These are phyloP conservation scores for Julus scandinavius DNA, from an alignment of 2,888 invertebrate species.

Conservation along the genomic window DNA sequence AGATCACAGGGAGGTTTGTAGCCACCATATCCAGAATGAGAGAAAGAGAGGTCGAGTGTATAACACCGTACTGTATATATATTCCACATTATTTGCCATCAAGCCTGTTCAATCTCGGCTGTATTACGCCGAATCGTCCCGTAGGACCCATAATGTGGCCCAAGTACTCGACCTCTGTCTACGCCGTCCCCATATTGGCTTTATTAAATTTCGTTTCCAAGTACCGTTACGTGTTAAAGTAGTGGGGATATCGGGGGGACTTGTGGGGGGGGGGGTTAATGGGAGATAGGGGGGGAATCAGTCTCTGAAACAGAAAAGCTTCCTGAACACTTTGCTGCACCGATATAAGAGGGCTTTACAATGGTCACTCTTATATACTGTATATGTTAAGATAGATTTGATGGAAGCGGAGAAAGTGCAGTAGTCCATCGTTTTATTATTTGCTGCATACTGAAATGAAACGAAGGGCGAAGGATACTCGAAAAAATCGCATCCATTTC, in stretches of 20 bases:
- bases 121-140: slow-evolving; percentile 51
- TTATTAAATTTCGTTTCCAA: slow-evolving; percentile 52
- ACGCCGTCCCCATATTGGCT: slow-evolving; percentile 50
- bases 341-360: slow-evolving; percentile 32
- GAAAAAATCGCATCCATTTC: not conserved
- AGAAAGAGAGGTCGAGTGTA: not conserved
- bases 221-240: slow-evolving; percentile 48
- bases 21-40: not conserved
- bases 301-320: slow-evolving; percentile 6
- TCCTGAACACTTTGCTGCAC: slow-evolving; percentile 35
- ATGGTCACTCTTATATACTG: slow-evolving; percentile 39
- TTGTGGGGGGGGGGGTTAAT: not conserved
- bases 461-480: not conserved
- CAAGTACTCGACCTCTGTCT: slow-evolving; percentile 52
- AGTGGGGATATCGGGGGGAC: not conserved
- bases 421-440: not conserved
- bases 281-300: not conserved
- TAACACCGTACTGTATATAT: slow-evolving; percentile 49
- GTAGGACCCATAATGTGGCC: slow-evolving; percentile 52
- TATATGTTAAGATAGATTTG: slow-evolving; percentile 31
- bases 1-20: not conserved
- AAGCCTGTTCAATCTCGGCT: slow-evolving; percentile 49
- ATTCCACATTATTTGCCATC: slow-evolving; percentile 48
- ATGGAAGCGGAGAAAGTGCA: slow-evolving; percentile 30
- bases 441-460: slow-evolving; percentile 21